phyloP scores from a whole-genome alignment of 2,113 vertebrate genomes.

The Murina feae region DNA sequence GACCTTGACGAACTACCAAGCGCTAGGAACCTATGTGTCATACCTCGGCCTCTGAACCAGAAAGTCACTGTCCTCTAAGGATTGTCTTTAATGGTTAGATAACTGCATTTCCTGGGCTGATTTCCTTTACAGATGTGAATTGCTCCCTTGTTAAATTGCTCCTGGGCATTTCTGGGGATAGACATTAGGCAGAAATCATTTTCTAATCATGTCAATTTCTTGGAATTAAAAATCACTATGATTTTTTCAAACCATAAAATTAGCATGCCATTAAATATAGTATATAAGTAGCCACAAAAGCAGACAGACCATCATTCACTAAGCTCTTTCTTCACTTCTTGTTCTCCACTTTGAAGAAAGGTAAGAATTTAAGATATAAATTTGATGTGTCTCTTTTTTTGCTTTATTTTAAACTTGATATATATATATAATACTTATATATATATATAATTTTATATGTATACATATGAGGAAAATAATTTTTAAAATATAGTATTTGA shows the following conservation, averaged over 20 bases:
- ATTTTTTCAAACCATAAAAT: slow-evolving; percentile 61
- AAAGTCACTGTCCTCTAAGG: not conserved
- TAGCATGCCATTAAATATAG: slow-evolving; percentile 32
- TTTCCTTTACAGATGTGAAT: slow-evolving; percentile 43
- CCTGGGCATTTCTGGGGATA: slow-evolving; percentile 50
- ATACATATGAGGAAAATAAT: not conserved
- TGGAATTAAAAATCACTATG: slow-evolving; percentile 37
- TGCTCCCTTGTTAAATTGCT: slow-evolving; percentile 13
- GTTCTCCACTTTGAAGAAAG: slow-evolving; percentile 29
- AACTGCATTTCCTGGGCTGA: slow-evolving; percentile 29
- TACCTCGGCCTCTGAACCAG: not conserved
- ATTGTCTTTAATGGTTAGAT: not conserved
- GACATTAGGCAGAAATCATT: slow-evolving; percentile 45
- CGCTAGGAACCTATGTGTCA: not conserved
- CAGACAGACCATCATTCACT: not conserved
- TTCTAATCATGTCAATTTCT: slow-evolving; percentile 36
- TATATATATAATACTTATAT: too few species aligned
- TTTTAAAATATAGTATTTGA: not conserved
- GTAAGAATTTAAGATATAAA: slow-evolving; percentile 46
- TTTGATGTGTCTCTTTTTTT: not conserved
- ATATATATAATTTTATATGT: too few species aligned
- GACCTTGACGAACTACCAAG: not conserved
- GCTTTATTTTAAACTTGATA: not conserved
- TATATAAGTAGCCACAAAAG: slow-evolving; percentile 45
- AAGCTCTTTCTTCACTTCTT: not conserved